Conservation (phyloP, 2,113 vertebrate species). For the Dasyornis broadbenti region DNA sequence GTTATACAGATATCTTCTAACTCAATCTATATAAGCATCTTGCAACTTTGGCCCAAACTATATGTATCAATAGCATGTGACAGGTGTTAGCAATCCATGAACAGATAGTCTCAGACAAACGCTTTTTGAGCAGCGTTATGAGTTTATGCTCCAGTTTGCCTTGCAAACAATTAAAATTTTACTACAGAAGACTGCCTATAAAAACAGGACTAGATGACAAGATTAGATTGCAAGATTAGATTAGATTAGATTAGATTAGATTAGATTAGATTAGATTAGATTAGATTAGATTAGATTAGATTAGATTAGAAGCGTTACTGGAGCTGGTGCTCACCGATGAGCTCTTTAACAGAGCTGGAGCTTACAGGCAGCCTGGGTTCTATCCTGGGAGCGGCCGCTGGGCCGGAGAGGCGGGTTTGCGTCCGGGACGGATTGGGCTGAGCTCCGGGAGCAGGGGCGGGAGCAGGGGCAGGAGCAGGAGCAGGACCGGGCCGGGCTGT, state of each 20-base stretch:
- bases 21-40: too few relatives aligned
- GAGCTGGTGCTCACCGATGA: not conserved
- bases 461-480: too few relatives aligned
- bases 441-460: too few relatives aligned
- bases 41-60: too few relatives aligned
- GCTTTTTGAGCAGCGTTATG: not conserved
- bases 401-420: not conserved
- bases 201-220: not conserved
- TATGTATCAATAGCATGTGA: not conserved
- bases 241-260: not conserved
- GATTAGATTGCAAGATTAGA: not conserved
- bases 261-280: not conserved
- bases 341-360: not conserved
- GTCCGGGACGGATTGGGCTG: not conserved
- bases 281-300: not conserved
- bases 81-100: too few relatives aligned
- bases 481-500: not conserved
- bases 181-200: not conserved
- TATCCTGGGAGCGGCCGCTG: rapidly evolving
- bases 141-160: not conserved
- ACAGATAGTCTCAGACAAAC: not conserved
- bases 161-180: not conserved
- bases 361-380: too few relatives aligned
- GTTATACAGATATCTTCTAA: too few relatives aligned
- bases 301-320: not conserved